Conservation (phyloP, 1,140 invertebrate genomes). For the Muscidifurax raptorellus region DNA sequence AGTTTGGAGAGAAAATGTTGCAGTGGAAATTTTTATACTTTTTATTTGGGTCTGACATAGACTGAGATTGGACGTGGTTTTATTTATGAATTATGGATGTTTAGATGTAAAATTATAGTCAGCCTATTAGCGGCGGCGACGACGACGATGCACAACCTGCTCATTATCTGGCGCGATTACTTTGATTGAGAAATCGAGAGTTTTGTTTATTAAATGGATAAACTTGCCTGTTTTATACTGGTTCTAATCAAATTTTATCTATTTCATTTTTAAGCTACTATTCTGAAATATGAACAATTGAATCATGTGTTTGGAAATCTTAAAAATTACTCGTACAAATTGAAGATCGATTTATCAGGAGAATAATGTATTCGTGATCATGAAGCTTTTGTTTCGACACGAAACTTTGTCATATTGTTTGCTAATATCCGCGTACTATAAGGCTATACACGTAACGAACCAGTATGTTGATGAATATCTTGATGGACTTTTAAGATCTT, state of each 20-base stretch:
- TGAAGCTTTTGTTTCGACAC: constrained; percentile 6
- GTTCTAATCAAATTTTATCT: neutral
- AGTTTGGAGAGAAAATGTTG: neutral
- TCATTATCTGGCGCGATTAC: neutral
- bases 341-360: neutral
- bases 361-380: neutral
- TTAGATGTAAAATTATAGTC: neutral
- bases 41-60: neutral
- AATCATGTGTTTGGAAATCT: no score
- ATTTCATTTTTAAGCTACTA: no score
- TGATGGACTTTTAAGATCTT: neutral
- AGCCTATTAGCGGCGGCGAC: neutral
- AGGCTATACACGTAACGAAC: constrained; percentile 32
- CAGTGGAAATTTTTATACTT: neutral
- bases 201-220: neutral
- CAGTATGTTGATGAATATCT: constrained; percentile 1
- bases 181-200: neutral
- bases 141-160: neutral
- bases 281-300: no score
- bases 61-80: neutral
- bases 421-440: constrained; percentile 11
- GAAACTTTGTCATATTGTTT: neutral
- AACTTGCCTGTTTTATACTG: neutral
- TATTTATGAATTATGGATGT: neutral
- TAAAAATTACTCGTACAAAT: neutral